Percentiles rank a stretch among this genome's conserved stretches.
Conservation (phyloP, 2,888 invertebrate species). For the Taphrorychus bicolor region DNA sequence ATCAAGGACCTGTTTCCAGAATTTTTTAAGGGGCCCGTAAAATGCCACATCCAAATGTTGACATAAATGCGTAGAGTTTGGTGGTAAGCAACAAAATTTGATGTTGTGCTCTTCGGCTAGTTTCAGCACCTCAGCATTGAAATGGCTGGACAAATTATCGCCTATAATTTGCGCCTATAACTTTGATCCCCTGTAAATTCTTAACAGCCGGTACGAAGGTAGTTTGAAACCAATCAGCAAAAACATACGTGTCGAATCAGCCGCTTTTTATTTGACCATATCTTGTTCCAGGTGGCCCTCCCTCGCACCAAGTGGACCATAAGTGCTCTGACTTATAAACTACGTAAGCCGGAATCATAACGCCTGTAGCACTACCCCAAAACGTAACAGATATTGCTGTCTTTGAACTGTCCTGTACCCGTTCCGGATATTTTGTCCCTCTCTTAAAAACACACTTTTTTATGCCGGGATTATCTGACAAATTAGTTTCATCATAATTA, state of each 20-base stretch:
- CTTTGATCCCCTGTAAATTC: no score
- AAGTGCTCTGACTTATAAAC: not conserved
- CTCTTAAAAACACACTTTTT: slow-evolving; percentile 20
- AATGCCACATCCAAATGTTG: no score
- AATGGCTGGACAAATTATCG: no score
- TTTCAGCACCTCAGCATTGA: no score
- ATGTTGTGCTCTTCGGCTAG: no score
- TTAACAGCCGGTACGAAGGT: no score
- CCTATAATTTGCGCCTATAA: no score
- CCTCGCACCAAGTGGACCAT: not conserved
- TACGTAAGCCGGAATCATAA: not conserved
- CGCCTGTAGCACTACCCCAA: not conserved
- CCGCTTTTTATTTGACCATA: not conserved
- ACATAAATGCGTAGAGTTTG: no score
- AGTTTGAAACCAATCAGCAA: slow-evolving; percentile 12
- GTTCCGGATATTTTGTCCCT: slow-evolving; percentile 31
- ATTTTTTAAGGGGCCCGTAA: no score
- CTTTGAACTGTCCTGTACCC: slow-evolving; percentile 24
- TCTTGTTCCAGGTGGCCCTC: not conserved
- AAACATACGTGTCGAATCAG: not conserved
- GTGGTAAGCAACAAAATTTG: no score
- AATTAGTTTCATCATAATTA: no score
- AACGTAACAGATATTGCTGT: not conserved
- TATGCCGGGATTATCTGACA: slow-evolving; percentile 25
- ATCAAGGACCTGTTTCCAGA: no score